Evolutionary conservation across 1,140 invertebrate genomes (phyloP).

Genomic region (Drosophila miranda): DNA sequence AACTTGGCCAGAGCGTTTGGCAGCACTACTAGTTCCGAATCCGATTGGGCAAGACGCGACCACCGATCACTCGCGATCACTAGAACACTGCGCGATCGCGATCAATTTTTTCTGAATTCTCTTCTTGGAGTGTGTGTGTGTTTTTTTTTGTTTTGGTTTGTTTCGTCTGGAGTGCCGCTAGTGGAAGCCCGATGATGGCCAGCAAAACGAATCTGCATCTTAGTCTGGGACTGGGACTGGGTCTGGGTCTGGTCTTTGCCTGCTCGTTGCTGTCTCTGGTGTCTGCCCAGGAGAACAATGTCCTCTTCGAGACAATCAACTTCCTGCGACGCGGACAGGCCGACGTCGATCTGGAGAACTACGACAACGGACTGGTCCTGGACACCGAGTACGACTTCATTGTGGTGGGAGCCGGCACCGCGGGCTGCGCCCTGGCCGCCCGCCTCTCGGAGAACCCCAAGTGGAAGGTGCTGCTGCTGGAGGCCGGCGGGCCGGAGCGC

Average conservation of each 20-base stretch:
- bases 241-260: constrained; percentile 14
- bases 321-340: constrained; percentile 66
- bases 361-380: constrained; percentile 75
- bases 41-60: constrained; percentile 67
- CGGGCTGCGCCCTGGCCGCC: constrained; percentile 87
- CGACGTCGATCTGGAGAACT: constrained; percentile 62
- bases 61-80: no score
- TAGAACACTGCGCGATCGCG: constrained; percentile 40
- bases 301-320: constrained; percentile 70
- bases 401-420: constrained; percentile 88
- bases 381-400: constrained; percentile 85
- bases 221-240: not conserved
- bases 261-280: not conserved
- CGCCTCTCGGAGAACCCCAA: constrained; percentile 85
- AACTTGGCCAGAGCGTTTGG: constrained; percentile 68
- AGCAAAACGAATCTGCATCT: constrained; percentile 10
- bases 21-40: constrained; percentile 75
- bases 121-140: not conserved
- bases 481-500: constrained; percentile 86
- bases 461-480: constrained; percentile 87
- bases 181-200: constrained; percentile 19
- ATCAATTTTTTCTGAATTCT: constrained; percentile 3
- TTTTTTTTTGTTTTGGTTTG: constrained; percentile 23
- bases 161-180: constrained; percentile 42
- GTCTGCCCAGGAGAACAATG: constrained; percentile 64